Conservation (phyloP, 1,140 invertebrate species). For the Apis mellifera region Amel_HAv3.1 CM009931.2:5049501-5050000, state of each 20-base stretch:
- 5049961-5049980: too few species aligned
- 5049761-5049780: not conserved
- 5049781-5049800: not conserved
- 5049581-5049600: too few species aligned
- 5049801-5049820: not conserved
- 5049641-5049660: not conserved
- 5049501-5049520: conserved; percentile 2
- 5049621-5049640: not conserved
- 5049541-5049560: not conserved
- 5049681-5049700: not conserved
- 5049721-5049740: too few species aligned
- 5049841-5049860: not conserved
- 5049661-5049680: not conserved
- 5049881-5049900: too few species aligned
- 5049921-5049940: too few species aligned
- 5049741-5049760: not conserved
- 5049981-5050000: too few species aligned
- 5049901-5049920: too few species aligned
- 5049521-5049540: not conserved
- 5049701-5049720: not conserved
- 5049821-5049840: not conserved
- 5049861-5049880: too few species aligned
- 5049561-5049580: not conserved
- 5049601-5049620: not conserved
- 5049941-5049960: too few species aligned